Base-by-base conservation (phyloP, 2,888 invertebrate species). In the Oxystoma pomonae region DNA sequence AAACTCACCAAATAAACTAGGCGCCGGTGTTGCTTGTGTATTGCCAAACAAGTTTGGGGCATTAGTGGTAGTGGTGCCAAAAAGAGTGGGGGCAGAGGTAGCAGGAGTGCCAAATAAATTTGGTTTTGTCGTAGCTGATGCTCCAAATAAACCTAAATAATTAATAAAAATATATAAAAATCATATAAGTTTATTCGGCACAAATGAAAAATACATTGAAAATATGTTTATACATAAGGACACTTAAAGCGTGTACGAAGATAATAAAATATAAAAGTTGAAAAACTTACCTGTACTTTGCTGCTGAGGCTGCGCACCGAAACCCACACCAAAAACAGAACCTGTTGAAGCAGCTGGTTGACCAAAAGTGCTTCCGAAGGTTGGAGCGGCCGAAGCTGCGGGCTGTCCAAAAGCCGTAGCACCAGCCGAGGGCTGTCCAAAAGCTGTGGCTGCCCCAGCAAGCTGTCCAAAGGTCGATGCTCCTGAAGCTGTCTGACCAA, bases 21-120 rank as follows among this genome's bases (percentile, higher is more conserved):
- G 71, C 22, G 72, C 68, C 1, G 74, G 64, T 21, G 69, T 69
- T 9, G 72, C 67, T 57, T 72, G 65, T 5, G 55, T 66, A 19
- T 81, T 81, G 64, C 83, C 82, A 76, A 85, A 85, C 35, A 83
- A 81, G 67, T 71, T 73, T 1, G 76, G 69, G 19, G 77, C 67
- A 16, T 75, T 66, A 12, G 76, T 69, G 20, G 77, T 71, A 35
- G 73, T 69, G 35, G 74, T 70, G 19, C 77, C 76, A 62, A 76
- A 77, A 16, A 73, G 66, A 59, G 72, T 72, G 1, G 75, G 69
- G 22, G 71, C 68, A 0, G 74, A 66, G 1, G 74, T 71, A 21
- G 67, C 63, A 57, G 62, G 65, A 49, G 67, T 62, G 1, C 79
- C 70, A 66, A 76, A 76, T 19, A 75, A 67, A 58, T 68, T 68